Evolutionary conservation across 2,797 vertebrate species (phyloP).

Genomic region (Anabacerthia variegaticeps): DNA sequence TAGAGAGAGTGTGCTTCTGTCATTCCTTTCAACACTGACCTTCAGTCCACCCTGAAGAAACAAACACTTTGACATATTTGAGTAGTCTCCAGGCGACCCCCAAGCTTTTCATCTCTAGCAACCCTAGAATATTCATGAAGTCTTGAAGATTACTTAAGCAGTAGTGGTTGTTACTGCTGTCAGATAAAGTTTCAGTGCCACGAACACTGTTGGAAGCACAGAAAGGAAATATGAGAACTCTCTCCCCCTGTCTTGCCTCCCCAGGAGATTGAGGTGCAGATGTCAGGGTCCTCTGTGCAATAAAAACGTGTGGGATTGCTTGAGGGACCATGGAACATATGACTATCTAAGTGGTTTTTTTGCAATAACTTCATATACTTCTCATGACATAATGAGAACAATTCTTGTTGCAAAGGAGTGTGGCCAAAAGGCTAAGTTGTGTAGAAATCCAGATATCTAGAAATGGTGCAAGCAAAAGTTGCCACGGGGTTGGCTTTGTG

Average conservation of each 20-base stretch:
- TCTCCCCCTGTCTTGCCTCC: neutral
- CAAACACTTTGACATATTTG: neutral
- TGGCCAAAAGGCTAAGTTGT: neutral
- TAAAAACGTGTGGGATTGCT: neutral
- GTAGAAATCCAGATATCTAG: neutral
- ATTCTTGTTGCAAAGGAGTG: neutral
- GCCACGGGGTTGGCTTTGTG: neutral
- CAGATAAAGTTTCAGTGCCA: neutral
- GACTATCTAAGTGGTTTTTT: neutral
- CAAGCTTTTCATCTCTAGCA: neutral
- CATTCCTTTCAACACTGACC: neutral
- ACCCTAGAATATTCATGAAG: neutral
- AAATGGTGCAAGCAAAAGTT: neutral
- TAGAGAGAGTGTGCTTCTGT: neutral
- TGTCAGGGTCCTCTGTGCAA: neutral
- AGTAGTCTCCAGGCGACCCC: neutral
- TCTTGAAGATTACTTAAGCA: neutral
- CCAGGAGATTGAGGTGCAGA: neutral
- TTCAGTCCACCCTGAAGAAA: neutral
- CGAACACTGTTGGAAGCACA: neutral
- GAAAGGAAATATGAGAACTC: neutral
- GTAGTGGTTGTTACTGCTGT: neutral
- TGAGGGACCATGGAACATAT: neutral
- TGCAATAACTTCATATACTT: neutral
- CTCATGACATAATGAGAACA: neutral